Base-by-base conservation (phyloP, 2,797 vertebrate genomes). In the Centropyge bicolor region DNA sequence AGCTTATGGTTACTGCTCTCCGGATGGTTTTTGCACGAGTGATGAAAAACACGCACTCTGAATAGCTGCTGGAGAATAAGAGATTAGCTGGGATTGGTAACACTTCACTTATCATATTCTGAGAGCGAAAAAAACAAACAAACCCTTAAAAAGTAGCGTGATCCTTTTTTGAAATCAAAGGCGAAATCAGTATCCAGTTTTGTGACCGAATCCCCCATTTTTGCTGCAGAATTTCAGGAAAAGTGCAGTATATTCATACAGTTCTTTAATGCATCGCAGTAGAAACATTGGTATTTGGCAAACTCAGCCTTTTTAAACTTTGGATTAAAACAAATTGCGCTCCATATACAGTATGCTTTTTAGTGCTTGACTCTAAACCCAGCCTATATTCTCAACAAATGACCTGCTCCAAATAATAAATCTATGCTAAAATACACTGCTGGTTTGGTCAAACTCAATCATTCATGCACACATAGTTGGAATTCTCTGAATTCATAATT, bases 401-500 rank as follows among this genome's bases (percentile, higher is more conserved):
- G 36, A 61, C 72, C 54, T 76, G 46, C 56, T 73, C 70, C 67
- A 85, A 85, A 84, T 74, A 83, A 83, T 72, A 75, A 60, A 89
- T 70, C 69, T 78, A 85, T 69, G 60, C 54, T 73, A 81, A 89
- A 78, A 73, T 73, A 85, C 60, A 80, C 73, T 35, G 77, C 76
- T 86, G 83, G 86, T 85, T 86, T 70, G 80, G 81, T 92, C 81
- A 88, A 88, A 91, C 84, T 76, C 82, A 88, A 82, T 87, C 82
- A 89, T 74, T 83, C 86, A 64, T 71, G 86, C 90, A 88, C 93
- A 92, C 89, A 80, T 69, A 46, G 82, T 77, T 86, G 88, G 93
- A 95, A 95, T 95, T 95, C 93, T 93, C 59, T 94, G 94, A 95
- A 95, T 94, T 94, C 93, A 94, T 94, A 95, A 89, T 74, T 74